phyloP scores from a whole-genome alignment of 2,113 vertebrate species.

The Grammomys surdaster region DNA sequence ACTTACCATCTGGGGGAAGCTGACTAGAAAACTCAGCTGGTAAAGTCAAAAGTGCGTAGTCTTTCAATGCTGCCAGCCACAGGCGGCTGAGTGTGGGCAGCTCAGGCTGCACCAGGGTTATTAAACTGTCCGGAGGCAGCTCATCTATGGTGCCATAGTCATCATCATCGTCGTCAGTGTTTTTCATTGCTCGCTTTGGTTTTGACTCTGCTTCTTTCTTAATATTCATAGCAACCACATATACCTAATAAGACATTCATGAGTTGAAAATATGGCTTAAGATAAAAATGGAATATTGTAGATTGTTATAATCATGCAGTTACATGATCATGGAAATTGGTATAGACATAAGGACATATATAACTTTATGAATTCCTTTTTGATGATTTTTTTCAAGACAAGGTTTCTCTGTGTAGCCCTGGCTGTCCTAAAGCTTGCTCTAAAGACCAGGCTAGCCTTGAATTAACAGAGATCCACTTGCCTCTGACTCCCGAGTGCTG shows the following conservation, averaged over 20 bases:
- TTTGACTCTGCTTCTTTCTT: slow-evolving; percentile 95
- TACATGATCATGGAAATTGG: background rate
- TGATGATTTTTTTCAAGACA: background rate
- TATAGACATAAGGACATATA: background rate
- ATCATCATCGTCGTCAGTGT: slow-evolving; percentile 92
- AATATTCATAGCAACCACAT: slow-evolving; percentile 98
- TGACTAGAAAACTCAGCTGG: slow-evolving; percentile 98
- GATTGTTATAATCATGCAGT: slow-evolving; percentile 9
- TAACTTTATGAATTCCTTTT: background rate
- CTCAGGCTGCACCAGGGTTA: slow-evolving; percentile 96
- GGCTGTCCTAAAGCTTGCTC: background rate
- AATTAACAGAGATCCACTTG: background rate
- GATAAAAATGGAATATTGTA: slow-evolving; percentile 54
- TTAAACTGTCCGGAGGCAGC: slow-evolving; percentile 96
- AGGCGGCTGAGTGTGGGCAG: slow-evolving; percentile 95
- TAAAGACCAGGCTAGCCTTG: background rate
- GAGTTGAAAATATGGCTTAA: slow-evolving; percentile 46
- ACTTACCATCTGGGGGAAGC: slow-evolving; percentile 96
- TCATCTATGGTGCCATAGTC: slow-evolving; percentile 90
- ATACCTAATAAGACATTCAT: slow-evolving; percentile 90
- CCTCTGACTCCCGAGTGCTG: background rate
- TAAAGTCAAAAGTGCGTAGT: slow-evolving; percentile 97
- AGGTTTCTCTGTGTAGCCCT: background rate
- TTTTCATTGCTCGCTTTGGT: slow-evolving; percentile 87
- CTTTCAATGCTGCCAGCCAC: slow-evolving; percentile 96